Base-by-base conservation (phyloP, 1,140 invertebrate genomes). In the Micrasema longulum region DNA sequence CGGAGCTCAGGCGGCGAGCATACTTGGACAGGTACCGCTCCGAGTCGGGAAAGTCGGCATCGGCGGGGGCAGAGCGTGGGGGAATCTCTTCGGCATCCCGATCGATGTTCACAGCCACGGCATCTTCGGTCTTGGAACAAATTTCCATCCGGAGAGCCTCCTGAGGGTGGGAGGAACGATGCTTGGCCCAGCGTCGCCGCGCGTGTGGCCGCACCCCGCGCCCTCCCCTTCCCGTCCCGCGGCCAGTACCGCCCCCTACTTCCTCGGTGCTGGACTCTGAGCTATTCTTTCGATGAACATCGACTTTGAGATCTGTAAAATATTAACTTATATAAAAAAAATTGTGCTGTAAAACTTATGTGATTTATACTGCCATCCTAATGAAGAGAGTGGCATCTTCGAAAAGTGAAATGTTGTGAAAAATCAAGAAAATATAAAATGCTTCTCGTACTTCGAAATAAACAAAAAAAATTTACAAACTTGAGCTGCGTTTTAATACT, bases 281-380 rank as follows among this genome's bases (percentile, higher is more conserved):
- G 80, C 94, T 95, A 79, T 95, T 95, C 81, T 95, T 95, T 38
- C 93, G 88, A 85, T 97, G 95, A 31, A 97, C 94, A 84, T 97
- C 95, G 50, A 95, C 95, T 87, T 96, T 95, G 68, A 96, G 86
- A 88, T 95, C 93, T 91, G 80, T 31, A 85, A 86, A 57, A 26
- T 36, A 9, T n/a, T n/a, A n/a, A n/a, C n/a, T n/a, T n/a, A n/a
- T n/a, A n/a, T n/a, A n/a, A n/a, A n/a, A n/a, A n/a, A n/a, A n/a
- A n/a, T n/a, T n/a, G n/a, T n/a, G n/a, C n/a, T n/a, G n/a, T n/a
- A n/a, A n/a, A n/a, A n/a, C n/a, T n/a, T n/a, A n/a, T n/a, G n/a
- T n/a, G n/a, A n/a, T n/a, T n/a, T n/a, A n/a, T n/a, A n/a, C n/a
- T n/a, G n/a, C n/a, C n/a, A n/a, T n/a, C n/a, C n/a, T n/a, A n/a